These are phyloP conservation scores for Microchrysa polita DNA, from an alignment of 2,888 invertebrate species.

Conservation along the genomic window DNA sequence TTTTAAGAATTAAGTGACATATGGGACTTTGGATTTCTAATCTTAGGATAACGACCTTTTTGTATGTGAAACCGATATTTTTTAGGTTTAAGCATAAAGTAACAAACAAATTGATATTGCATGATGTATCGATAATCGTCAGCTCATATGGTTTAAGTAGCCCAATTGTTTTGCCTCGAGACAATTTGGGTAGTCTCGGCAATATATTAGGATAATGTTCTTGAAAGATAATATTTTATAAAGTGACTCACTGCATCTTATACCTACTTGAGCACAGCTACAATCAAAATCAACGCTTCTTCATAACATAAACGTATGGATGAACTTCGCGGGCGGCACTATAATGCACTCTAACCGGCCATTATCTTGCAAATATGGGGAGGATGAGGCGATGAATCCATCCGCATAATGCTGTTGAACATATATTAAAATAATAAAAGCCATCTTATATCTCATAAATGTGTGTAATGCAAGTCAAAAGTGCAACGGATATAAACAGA, in stretches of 20 bases:
- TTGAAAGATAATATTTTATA: not conserved
- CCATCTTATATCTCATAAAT: not conserved
- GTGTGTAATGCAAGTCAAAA: constrained; percentile 24
- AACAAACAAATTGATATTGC: too few relatives aligned
- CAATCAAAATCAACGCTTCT: not conserved
- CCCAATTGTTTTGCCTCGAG: too few relatives aligned
- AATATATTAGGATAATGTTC: too few relatives aligned
- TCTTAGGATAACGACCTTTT: too few relatives aligned
- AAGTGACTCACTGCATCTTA: constrained; percentile 8
- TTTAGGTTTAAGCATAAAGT: too few relatives aligned
- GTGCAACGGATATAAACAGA: constrained; percentile 12
- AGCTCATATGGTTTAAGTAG: too few relatives aligned
- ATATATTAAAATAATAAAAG: constrained; percentile 34
- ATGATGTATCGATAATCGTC: too few relatives aligned
- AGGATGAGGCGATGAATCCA: constrained; percentile 12
- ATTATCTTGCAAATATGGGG: not conserved
- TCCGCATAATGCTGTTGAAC: constrained; percentile 19
- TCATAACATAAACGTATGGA: not conserved
- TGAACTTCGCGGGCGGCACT: not conserved
- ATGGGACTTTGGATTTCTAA: too few relatives aligned
- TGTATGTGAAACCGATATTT: too few relatives aligned
- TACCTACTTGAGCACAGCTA: not conserved
- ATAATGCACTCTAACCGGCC: too few relatives aligned
- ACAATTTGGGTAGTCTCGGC: too few relatives aligned
- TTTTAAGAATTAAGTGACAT: too few relatives aligned